These are phyloP conservation scores for Drosophila pruinosa DNA, from an alignment of 1,140 invertebrate species.

Conservation along the genomic window DNA sequence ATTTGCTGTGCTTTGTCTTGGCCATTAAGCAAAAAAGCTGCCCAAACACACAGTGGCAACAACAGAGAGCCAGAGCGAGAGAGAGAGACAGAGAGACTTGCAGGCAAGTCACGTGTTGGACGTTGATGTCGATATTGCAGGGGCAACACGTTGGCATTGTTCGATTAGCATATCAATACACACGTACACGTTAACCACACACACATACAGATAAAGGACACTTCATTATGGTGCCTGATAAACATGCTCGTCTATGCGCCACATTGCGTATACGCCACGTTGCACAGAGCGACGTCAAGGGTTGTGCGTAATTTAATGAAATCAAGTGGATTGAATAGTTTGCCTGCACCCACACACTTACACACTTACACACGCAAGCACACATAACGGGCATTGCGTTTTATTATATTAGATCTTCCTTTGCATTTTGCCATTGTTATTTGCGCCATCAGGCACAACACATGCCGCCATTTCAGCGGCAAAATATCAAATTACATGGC, in stretches of 20 bases:
- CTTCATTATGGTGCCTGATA: slow-evolving; percentile 75
- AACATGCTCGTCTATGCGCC: slow-evolving; percentile 37
- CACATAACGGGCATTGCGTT: slow-evolving; percentile 44
- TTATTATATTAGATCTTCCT: slow-evolving; percentile 69
- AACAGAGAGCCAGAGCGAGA: slow-evolving; percentile 4
- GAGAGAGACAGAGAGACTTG: slow-evolving; percentile 6
- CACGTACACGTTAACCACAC: slow-evolving; percentile 30
- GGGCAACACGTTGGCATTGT: slow-evolving; percentile 45
- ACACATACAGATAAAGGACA: slow-evolving; percentile 57
- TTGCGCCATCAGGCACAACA: slow-evolving; percentile 56
- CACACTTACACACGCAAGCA: neutral
- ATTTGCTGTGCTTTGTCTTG: slow-evolving; percentile 71
- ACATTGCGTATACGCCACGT: slow-evolving; percentile 70
- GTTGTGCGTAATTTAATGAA: slow-evolving; percentile 73
- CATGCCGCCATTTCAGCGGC: slow-evolving; percentile 68
- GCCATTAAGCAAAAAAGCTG: slow-evolving; percentile 61
- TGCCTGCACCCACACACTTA: slow-evolving; percentile 22
- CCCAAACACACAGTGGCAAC: slow-evolving; percentile 33
- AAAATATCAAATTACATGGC: slow-evolving; percentile 73
- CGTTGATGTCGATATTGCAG: slow-evolving; percentile 14
- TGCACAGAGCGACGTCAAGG: slow-evolving; percentile 57
- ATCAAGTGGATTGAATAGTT: slow-evolving; percentile 78
- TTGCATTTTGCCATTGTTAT: slow-evolving; percentile 45
- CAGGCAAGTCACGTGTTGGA: slow-evolving; percentile 33
- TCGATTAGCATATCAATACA: slow-evolving; percentile 81